Percentiles rank a stretch among this genome's conserved stretches.
phyloP scores from a whole-genome alignment of 64 coral and sea anemone genomes.

The Pachyseris speciosa region DNA sequence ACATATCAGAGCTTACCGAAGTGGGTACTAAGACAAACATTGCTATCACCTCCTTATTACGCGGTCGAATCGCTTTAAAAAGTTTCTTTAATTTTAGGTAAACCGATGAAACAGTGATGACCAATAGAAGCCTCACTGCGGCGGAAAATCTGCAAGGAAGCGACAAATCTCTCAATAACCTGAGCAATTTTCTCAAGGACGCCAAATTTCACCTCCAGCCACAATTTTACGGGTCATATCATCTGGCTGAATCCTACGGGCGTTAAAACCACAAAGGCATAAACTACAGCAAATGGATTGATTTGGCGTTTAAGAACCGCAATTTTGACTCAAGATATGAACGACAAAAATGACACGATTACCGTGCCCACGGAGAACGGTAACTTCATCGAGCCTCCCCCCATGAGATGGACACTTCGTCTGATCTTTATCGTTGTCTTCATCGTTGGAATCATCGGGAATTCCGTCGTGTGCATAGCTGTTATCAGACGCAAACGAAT shows the following conservation, averaged over 20 bases:
- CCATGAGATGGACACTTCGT: conserved; percentile 73
- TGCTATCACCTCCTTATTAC: neutral
- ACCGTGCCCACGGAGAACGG: neutral
- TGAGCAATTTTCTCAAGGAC: neutral
- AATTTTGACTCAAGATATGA: neutral
- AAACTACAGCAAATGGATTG: neutral
- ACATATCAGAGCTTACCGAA: conserved; percentile 53
- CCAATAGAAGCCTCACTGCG: neutral
- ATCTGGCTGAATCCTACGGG: neutral
- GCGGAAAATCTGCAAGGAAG: neutral
- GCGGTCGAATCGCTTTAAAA: neutral
- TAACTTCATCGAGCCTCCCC: conserved; percentile 67
- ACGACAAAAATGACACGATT: neutral
- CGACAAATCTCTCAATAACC: neutral
- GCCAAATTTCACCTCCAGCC: neutral
- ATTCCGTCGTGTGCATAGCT: conserved; percentile 81
- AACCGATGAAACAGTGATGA: neutral
- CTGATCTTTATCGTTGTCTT: conserved; percentile 84
- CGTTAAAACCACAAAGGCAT: neutral
- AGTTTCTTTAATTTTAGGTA: conserved; percentile 29
- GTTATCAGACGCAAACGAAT: conserved; percentile 78
- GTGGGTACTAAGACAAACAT: conserved; percentile 9
- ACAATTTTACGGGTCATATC: conserved; percentile 45
- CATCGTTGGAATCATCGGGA: conserved; percentile 72
- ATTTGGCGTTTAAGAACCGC: neutral